Evolutionary conservation across 2,113 vertebrate species (phyloP).

Genomic region (Oreochromis spilurus): DNA sequence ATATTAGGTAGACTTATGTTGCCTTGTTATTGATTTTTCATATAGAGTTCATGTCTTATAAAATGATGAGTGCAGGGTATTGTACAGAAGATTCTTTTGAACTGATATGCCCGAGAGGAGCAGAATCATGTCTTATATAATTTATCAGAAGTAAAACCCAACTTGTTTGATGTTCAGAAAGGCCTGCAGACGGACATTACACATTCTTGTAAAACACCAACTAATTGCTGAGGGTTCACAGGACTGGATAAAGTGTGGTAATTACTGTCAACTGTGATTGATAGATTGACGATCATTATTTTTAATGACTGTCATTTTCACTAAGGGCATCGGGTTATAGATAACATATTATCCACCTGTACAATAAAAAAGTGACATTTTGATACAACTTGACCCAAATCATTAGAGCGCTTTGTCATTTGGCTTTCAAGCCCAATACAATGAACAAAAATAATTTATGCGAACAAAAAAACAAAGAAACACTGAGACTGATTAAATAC

Average conservation of each 20-base stretch:
- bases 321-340: neutral
- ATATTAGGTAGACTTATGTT: neutral
- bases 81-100: neutral
- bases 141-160: neutral
- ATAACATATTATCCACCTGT: neutral
- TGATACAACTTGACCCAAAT: neutral
- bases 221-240: slow-evolving; percentile 14
- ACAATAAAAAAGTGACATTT: neutral
- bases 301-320: slow-evolving; percentile 16
- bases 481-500: neutral
- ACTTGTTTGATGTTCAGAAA: slow-evolving; percentile 2
- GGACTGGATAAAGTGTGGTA: neutral
- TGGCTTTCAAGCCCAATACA: neutral
- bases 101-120: slow-evolving; percentile 6
- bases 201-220: neutral
- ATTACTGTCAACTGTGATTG: neutral
- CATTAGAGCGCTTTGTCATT: neutral
- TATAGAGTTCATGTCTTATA: neutral
- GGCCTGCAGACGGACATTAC: neutral
- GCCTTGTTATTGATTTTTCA: slow-evolving; percentile 4
- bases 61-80: neutral
- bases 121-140: neutral
- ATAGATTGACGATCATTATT: neutral
- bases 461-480: neutral
- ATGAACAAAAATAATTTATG: neutral